phyloP scores from a whole-genome alignment of 2,888 invertebrate species.

The Metopia argyrocephala region DNA sequence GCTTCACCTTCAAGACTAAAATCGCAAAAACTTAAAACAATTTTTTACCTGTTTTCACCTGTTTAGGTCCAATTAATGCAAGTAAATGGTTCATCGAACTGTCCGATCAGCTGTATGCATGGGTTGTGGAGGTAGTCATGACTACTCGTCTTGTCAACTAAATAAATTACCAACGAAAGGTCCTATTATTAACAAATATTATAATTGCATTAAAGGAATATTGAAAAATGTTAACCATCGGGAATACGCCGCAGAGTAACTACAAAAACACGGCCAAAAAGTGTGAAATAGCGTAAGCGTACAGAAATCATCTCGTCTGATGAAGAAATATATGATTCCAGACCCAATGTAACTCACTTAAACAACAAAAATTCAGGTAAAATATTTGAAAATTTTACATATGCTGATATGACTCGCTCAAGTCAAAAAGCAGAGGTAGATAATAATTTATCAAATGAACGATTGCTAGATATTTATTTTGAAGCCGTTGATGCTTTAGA shows the following conservation, averaged over 20 bases:
- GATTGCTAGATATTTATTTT: too few relatives aligned
- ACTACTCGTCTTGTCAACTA: neutral
- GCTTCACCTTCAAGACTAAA: too few relatives aligned
- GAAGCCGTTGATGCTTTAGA: too few relatives aligned
- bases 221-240: neutral
- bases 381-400: too few relatives aligned
- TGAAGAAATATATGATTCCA: neutral
- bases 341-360: neutral
- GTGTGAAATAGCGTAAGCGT: neutral
- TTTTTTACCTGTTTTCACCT: too few relatives aligned
- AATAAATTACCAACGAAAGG: neutral
- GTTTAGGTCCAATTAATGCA: too few relatives aligned
- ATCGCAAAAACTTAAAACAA: too few relatives aligned
- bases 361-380: neutral
- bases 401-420: neutral
- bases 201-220: too few relatives aligned
- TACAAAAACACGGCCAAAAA: too few relatives aligned
- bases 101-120: neutral
- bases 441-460: conserved; percentile 34
- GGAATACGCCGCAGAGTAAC: neutral
- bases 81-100: conserved; percentile 2
- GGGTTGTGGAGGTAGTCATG: neutral
- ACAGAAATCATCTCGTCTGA: neutral
- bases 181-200: too few relatives aligned
- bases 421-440: neutral